Base-by-base conservation (phyloP, 1,140 invertebrate genomes). In the Bombus breviceps region DNA sequence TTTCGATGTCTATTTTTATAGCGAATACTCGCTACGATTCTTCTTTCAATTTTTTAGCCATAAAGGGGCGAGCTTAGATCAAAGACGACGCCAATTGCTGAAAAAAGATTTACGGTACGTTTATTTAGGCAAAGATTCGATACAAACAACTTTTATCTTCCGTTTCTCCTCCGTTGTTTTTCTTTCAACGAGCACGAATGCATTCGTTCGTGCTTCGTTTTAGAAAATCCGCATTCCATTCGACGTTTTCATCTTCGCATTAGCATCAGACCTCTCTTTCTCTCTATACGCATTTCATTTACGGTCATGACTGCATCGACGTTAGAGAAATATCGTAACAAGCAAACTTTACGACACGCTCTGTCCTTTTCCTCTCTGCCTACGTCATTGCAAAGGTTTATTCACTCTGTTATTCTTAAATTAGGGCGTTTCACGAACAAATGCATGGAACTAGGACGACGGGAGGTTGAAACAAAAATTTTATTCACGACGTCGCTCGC, bases 311-410 rank as follows among this genome's bases (percentile, higher is more conserved):
- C 68, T 72, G 53, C 53, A 13, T 43, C 12, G 53, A 25, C 68
- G 47, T 71, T 64, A 53, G 76, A 39, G 68, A 59, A 37, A 72
- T 85, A 73, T 80, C 75, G 68, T 80, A 85, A 85, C 77, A 80
- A 85, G 83, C 57, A 80, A 80, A 85, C 83, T 80, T 85, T 37
- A 79, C 83, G 83, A 79, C 53, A 41, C 62, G 57, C 32, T 28
- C 43, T 25, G 39, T 47, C 8, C n/a, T 9, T 18, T 39, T 73
- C 39, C 22, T 39, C 25, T 59, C 37, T 6, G 47, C 47, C 47
- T 47, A 5, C 47, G 15, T 47, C 47, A 53, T 53, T 53, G 18
- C 47, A 53, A 53, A 53, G 83, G 66, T 84, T 84, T 84, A 78
- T 84, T 84, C 53, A 34, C 62, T 43, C 66, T 71, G 66, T 79